Percentiles rank a stretch among this genome's conserved stretches.
These are phyloP conservation scores for human DNA, from an alignment of 2,113 vertebrate genomes.

Conservation along the genomic window GRCh38 chr4:12881501-12882000, in stretches of 20 bases:
- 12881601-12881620: too few species aligned
- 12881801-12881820: background rate
- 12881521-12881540: too few species aligned
- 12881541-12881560: too few species aligned
- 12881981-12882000: background rate
- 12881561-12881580: too few species aligned
- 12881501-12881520: too few species aligned
- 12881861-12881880: background rate
- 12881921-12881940: background rate
- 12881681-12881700: too few species aligned
- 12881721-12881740: background rate
- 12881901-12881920: background rate
- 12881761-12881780: background rate
- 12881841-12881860: too few species aligned
- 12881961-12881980: background rate
- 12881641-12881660: too few species aligned
- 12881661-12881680: too few species aligned
- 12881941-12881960: background rate
- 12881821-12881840: background rate
- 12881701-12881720: too few species aligned
- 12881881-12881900: background rate
- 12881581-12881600: too few species aligned
- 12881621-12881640: too few species aligned
- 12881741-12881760: background rate
- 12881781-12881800: background rate